Evolutionary conservation across 2,888 invertebrate genomes (phyloP).

Genomic region (Icerya purchasi): DNA sequence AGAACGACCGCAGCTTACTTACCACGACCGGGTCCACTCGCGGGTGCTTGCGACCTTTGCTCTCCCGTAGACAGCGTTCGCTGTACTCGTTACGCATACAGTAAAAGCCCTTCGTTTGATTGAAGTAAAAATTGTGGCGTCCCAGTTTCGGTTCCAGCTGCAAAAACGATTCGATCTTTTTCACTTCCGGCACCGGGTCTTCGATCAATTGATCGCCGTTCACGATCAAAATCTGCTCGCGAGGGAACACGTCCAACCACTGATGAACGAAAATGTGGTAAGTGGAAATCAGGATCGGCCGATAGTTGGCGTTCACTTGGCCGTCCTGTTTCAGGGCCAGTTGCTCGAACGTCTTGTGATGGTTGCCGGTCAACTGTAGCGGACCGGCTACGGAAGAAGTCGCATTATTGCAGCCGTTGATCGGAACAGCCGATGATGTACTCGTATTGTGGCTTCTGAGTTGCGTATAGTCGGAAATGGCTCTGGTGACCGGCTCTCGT

Average conservation of each 20-base stretch:
- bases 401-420: slow-evolving; percentile 26
- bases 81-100: slow-evolving; percentile 24
- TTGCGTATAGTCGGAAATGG: slow-evolving; percentile 93
- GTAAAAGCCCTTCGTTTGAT: slow-evolving; percentile 65
- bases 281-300: slow-evolving; percentile 67
- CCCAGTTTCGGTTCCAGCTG: slow-evolving; percentile 35
- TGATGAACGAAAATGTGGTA: slow-evolving; percentile 74
- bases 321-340: slow-evolving; percentile 60
- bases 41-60: slow-evolving; percentile 59
- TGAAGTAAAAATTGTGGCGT: slow-evolving; percentile 83
- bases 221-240: slow-evolving; percentile 78
- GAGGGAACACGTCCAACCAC: slow-evolving; percentile 83
- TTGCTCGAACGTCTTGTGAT: slow-evolving; percentile 46
- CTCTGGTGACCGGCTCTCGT: slow-evolving; percentile 82
- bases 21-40: slow-evolving; percentile 33
- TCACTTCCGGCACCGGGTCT: slow-evolving; percentile 69
- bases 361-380: slow-evolving; percentile 25
- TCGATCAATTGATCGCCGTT: slow-evolving; percentile 82
- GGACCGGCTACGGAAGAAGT: too few species aligned
- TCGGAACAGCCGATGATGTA: slow-evolving; percentile 22
- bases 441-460: slow-evolving; percentile 61
- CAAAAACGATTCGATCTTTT: slow-evolving; percentile 69
- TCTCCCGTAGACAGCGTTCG: slow-evolving; percentile 64
- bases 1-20: slow-evolving; percentile 70
- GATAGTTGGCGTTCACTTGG: slow-evolving; percentile 59